Evolutionary conservation across 2,797 vertebrate species (phyloP), one percentile per base, ranked within the genome.

Genomic region (Kryptolebias ocellatus): DNA sequence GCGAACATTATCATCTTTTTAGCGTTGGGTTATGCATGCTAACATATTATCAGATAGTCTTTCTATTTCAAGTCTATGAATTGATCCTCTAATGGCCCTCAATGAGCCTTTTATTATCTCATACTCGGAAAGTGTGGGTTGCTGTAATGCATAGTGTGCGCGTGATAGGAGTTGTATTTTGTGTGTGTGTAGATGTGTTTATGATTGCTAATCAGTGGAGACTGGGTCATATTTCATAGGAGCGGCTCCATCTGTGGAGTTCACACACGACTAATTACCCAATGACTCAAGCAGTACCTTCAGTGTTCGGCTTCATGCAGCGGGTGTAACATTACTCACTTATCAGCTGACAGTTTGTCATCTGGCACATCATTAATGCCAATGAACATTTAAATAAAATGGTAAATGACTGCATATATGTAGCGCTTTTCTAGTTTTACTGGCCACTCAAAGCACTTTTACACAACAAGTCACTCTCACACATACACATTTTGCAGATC

Each of bases 201-300:
- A 34, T 27, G 31, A 12, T 46, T 50, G 64, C 65, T 80, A 67
- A 77, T 83, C 73, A 76, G 18, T 34, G 31, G 63, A 71, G 74
- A 78, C 50, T 2, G 39, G n/a, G 46, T 8, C 4, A 45, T 74
- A 81, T 74, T 72, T 83, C 61, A 76, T 56, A 63, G 44, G 28
- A n/a, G 10, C 57, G 3, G 44, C 72, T 81, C 76, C 58, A 60
- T 81, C 64, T 70, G 39, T 4, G 24, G 20, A 56, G 46, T 76
- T 79, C 64, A 58, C 67, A 64, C 60, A 39, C n/a, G 54, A 72
- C 70, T 79, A 83, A 89, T 85, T 87, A 89, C 81, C 77, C 58
- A 45, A 39, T 64, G 70, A 58, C 60, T 45, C 56, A 53, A 80
- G 68, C 20, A 49, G 52, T 12, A 73, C 70, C 45, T 72, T 53